phyloP scores from a whole-genome alignment of 2,888 invertebrate genomes.

The Leptinotarsa juncta region DNA sequence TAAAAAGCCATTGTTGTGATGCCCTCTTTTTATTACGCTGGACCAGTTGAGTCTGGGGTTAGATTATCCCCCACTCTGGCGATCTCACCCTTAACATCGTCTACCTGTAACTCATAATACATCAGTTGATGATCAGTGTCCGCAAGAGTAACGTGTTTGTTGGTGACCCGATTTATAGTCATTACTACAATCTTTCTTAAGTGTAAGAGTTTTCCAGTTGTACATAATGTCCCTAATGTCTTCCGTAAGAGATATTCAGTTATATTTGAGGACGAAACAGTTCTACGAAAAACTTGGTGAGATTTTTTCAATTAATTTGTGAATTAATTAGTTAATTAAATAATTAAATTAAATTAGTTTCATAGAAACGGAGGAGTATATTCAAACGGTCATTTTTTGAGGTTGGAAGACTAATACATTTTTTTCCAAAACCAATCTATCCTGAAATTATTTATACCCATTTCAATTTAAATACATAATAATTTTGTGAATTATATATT shows the following conservation, averaged over 20 bases:
- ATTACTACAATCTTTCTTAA: not conserved
- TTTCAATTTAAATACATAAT: no score
- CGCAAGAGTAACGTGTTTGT: conserved; percentile 26
- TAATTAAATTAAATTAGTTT: no score
- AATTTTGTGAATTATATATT: no score
- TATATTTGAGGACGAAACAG: conserved; percentile 56
- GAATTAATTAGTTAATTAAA: not conserved
- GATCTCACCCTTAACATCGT: conserved; percentile 36
- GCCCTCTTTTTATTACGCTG: conserved; percentile 39
- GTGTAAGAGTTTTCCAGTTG: not conserved
- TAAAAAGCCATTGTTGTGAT: conserved; percentile 30
- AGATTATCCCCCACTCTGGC: conserved; percentile 42
- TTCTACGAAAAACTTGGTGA: conserved; percentile 57
- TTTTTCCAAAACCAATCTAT: no score
- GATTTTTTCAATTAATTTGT: not conserved
- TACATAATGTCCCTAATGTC: conserved; percentile 29
- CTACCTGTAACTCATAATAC: conserved; percentile 41
- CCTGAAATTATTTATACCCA: no score
- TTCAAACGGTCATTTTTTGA: no score
- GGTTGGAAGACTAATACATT: no score
- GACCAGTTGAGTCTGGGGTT: conserved; percentile 46
- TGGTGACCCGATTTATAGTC: conserved; percentile 8
- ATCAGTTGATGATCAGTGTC: conserved; percentile 54
- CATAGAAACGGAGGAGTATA: no score
- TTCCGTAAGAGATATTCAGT: conserved; percentile 51